Evolutionary conservation across 1,140 invertebrate species (phyloP), one percentile per base, ranked within the genome.

Genomic region (Trinorchestia longiramus): DNA sequence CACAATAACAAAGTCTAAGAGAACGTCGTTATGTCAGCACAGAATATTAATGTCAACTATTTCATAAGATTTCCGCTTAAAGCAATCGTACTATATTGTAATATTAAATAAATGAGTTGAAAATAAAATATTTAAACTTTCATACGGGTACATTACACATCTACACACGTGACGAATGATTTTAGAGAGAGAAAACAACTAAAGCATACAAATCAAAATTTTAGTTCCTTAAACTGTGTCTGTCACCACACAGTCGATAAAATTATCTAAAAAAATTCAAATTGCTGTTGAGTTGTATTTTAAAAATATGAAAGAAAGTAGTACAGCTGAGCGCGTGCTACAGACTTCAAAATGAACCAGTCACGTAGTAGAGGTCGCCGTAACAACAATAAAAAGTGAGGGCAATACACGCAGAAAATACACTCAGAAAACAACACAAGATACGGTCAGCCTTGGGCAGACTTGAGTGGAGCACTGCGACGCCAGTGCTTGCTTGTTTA

Each of bases 401-500:
- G 36, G 28, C 62, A 77, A 77, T 77, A 77, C 62, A 77, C 62
- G 15, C 62, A 36, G 1, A 36, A 77, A 77, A 53, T 6, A 53
- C 6, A 8, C 6, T 23, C 62, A 77, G 11, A 77, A 77, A 77
- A 77, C 28, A 77, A 77, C 62, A 77, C 62, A 36, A 77, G 62
- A 77, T 77, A 77, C 28, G 28, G 28, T 36, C 15, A 90, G n/a
- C 41, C 88, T 90, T 90, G 88, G 88, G 43, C 92, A 94, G 44
- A 44, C 92, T 94, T 94, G 92, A 36, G 43, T 43, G 92, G 47
- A 44, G 40, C 92, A 94, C 8, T 19, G 92, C 36, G 92, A 45
- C 92, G 92, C 43, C 92, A 47, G 43, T 45, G 92, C 92, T 94
- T 94, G 92, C 43, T 45, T 43, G 92, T 94, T 94, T 45, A 94